A percentile compares a stretch with the other conserved stretches of the same genome.
Evolutionary conservation across 2,888 invertebrate species (phyloP).

Genomic region (Tryphoninae sp.): DNA sequence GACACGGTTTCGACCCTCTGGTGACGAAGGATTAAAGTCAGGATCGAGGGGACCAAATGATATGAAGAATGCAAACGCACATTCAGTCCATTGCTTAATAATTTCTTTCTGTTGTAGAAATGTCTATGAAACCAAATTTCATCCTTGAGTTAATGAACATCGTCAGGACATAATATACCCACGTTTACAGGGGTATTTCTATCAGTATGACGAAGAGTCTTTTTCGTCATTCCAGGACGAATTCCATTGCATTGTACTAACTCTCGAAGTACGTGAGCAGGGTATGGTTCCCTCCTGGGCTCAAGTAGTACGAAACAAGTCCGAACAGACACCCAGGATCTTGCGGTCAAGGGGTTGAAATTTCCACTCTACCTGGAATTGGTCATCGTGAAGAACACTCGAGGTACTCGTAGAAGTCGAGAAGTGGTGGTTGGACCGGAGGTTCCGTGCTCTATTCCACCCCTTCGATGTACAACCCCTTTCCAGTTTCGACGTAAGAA

Average conservation of each 20-base stretch:
- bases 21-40: not conserved
- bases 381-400: conserved; percentile 59
- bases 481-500: not conserved
- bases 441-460: too few relatives aligned
- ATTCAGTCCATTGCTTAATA: too few relatives aligned
- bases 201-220: too few relatives aligned
- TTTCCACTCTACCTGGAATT: conserved; percentile 50
- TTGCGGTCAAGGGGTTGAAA: conserved; percentile 39
- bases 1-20: not conserved
- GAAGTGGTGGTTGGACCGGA: not conserved
- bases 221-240: too few relatives aligned
- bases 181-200: too few relatives aligned
- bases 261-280: conserved; percentile 9
- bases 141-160: too few relatives aligned
- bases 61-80: too few relatives aligned
- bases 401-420: conserved; percentile 48
- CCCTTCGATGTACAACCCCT: not conserved
- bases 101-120: too few relatives aligned
- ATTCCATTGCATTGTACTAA: conserved; percentile 1
- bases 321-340: conserved; percentile 26
- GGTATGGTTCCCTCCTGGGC: not conserved
- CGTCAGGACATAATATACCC: too few relatives aligned
- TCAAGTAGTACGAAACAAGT: conserved; percentile 32
- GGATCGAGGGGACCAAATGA: not conserved
- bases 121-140: too few relatives aligned